A percentile compares a stretch with the other conserved stretches of the same genome.
Evolutionary conservation across 1,140 invertebrate genomes (phyloP).

Genomic region (Heliconius hermathena): DNA sequence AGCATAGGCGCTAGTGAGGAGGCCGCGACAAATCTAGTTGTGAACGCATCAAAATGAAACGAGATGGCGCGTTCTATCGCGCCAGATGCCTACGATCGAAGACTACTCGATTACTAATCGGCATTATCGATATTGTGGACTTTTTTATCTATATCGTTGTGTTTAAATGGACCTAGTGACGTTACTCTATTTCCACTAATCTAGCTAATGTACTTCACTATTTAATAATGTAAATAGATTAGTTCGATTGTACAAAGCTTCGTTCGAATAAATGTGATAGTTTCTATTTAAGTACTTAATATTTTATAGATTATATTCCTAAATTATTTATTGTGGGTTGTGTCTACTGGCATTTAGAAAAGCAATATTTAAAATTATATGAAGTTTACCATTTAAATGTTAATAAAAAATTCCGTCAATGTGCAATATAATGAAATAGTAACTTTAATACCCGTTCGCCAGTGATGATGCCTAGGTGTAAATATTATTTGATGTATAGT

Average conservation of each 20-base stretch:
- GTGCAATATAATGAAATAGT: slow-evolving; percentile 33
- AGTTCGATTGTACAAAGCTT: slow-evolving; percentile 72
- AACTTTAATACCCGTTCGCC: slow-evolving; percentile 20
- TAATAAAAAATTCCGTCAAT: slow-evolving; percentile 24
- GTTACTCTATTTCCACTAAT: slow-evolving; percentile 64
- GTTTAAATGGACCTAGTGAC: slow-evolving; percentile 54
- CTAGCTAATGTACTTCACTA: slow-evolving; percentile 58
- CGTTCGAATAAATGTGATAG: slow-evolving; percentile 79
- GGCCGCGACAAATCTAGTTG: slow-evolving; percentile 78
- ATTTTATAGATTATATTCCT: slow-evolving; percentile 71
- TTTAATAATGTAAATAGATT: slow-evolving; percentile 60
- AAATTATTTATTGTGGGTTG: slow-evolving; percentile 76
- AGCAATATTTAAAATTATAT: slow-evolving; percentile 34
- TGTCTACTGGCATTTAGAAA: slow-evolving; percentile 50
- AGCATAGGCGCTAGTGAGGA: slow-evolving; percentile 81
- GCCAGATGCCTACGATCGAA: slow-evolving; percentile 60
- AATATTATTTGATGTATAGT: slow-evolving; percentile 37
- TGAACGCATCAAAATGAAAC: slow-evolving; percentile 78
- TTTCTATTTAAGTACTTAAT: slow-evolving; percentile 80
- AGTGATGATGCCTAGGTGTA: slow-evolving; percentile 36
- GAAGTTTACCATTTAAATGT: slow-evolving; percentile 15
- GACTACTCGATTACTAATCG: slow-evolving; percentile 70
- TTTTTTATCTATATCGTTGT: slow-evolving; percentile 25
- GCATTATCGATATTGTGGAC: slow-evolving; percentile 21
- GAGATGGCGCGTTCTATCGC: slow-evolving; percentile 63